Evolutionary conservation across 2,888 invertebrate species (phyloP).

Genomic region (Branchinecta sandiegonensis): DNA sequence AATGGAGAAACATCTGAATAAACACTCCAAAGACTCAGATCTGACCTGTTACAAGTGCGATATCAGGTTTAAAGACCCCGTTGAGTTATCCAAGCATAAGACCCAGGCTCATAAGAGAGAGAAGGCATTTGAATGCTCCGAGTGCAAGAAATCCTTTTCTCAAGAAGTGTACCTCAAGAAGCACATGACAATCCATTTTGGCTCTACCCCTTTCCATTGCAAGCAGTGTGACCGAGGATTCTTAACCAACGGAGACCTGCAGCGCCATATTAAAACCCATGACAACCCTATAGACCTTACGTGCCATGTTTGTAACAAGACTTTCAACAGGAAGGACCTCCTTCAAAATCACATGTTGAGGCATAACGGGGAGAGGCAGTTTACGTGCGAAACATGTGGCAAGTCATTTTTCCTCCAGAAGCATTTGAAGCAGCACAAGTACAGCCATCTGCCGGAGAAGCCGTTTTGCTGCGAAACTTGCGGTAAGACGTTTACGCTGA

Average conservation of each 20-base stretch:
- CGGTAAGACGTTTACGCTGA: conserved; percentile 24
- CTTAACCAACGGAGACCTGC: conserved; percentile 19
- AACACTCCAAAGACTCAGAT: conserved; percentile 4
- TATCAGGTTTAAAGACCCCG: neutral
- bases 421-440: conserved; percentile 18
- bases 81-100: conserved; percentile 6
- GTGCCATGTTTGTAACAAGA: conserved; percentile 33
- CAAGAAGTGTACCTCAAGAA: conserved; percentile 22
- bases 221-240: conserved; percentile 22
- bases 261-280: conserved; percentile 33
- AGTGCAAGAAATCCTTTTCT: conserved; percentile 5
- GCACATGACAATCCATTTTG: conserved; percentile 23
- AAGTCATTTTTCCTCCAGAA: conserved; percentile 30
- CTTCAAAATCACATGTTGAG: conserved; percentile 34
- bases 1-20: conserved; percentile 11
- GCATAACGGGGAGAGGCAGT: conserved; percentile 33
- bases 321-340: conserved; percentile 36
- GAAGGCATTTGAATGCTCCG: neutral
- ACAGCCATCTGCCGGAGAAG: conserved; percentile 15
- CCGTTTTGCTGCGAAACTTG: conserved; percentile 21
- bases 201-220: conserved; percentile 19
- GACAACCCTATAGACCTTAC: conserved; percentile 35
- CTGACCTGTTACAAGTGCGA: neutral
- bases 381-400: conserved; percentile 35
- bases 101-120: conserved; percentile 3